A percentile compares a stretch with the other conserved stretches of the same genome.
Conservation (phyloP, 2,113 vertebrate genomes). For the Hydrolagus affinis region DNA sequence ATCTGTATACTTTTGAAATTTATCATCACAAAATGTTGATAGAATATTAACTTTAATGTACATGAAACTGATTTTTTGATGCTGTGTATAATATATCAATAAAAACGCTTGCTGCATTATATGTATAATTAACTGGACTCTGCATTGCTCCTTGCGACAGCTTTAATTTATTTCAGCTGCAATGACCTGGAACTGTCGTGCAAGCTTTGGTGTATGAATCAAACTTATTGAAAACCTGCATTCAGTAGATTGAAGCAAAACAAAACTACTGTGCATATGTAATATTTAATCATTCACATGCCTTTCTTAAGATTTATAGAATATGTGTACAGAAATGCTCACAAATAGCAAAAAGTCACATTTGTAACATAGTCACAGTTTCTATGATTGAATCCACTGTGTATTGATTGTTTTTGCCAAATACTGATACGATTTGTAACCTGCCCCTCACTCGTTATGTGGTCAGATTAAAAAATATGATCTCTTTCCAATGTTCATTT, state of each 20-base stretch:
- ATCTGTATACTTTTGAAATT: constrained; percentile 27
- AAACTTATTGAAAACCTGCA: background rate
- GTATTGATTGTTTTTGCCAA: too few species aligned
- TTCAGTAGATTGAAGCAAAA: background rate
- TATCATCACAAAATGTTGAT: constrained; percentile 28
- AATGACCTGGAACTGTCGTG: background rate
- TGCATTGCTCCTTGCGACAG: background rate
- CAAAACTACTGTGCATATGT: background rate
- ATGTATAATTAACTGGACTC: background rate
- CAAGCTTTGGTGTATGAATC: background rate
- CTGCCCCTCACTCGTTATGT: background rate
- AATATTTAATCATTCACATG: background rate
- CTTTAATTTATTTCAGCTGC: background rate
- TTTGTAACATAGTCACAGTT: too few species aligned
- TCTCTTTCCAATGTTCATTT: background rate
- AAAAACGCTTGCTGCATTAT: constrained; percentile 29
- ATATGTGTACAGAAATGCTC: background rate
- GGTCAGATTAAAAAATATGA: background rate
- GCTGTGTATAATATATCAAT: constrained; percentile 31
- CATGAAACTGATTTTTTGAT: constrained; percentile 23
- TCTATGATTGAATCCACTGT: background rate
- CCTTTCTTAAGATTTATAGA: background rate
- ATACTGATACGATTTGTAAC: background rate
- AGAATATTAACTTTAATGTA: constrained; percentile 29
- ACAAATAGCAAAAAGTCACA: background rate